Evolutionary conservation across 2,797 vertebrate genomes (phyloP), one percentile per base, ranked within the genome.

Genomic region (Anguilla pacifica): DNA sequence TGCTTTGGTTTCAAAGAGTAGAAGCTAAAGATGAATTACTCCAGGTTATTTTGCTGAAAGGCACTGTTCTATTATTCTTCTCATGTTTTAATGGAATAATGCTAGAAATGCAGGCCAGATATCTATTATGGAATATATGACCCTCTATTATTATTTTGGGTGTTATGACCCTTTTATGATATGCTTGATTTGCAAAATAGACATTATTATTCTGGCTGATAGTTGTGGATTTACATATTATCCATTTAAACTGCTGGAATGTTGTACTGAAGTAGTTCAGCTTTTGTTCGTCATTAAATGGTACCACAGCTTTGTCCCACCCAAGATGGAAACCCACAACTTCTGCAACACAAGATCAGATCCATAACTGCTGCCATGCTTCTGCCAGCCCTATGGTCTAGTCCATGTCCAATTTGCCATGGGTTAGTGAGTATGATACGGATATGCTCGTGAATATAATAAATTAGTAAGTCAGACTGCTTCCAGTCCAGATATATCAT

Each of bases 1-100:
- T 6, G 28, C 57, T 67, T 15, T 55, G n/a, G 19, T 88, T 90
- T 88, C 11, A 67, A 51, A 59, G 64, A 86, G 82, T 11, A 84
- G 31, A 84, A 17, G 28, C 19, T 55, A 22, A 49, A 77, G 53
- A 84, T 59, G 55, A 77, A 43, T 9, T 15, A 77, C 17, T 77
- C 35, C n/a, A 49, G 43, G 46, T 13, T 31, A 9, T 72, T 31
- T n/a, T 70, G 64, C 64, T 70, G 25, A 64, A 64, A 64, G 61
- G 25, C 64, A 70, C 64, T 28, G n/a, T 70, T 28, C 25, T 70
- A n/a, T 83, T 11, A 51, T 4, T 83, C n/a, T 83, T 83, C 51
- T 22, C 43, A 25, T 70, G 43, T 49, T 49, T 83, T 83, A 53
- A 74, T 25, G 10, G 10, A 35, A 61, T 61, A 61, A 25, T 4